A percentile compares a stretch with the other conserved stretches of the same genome.
Conservation (phyloP, 2,113 vertebrate species). For the Thamnophis sirtalis region DNA sequence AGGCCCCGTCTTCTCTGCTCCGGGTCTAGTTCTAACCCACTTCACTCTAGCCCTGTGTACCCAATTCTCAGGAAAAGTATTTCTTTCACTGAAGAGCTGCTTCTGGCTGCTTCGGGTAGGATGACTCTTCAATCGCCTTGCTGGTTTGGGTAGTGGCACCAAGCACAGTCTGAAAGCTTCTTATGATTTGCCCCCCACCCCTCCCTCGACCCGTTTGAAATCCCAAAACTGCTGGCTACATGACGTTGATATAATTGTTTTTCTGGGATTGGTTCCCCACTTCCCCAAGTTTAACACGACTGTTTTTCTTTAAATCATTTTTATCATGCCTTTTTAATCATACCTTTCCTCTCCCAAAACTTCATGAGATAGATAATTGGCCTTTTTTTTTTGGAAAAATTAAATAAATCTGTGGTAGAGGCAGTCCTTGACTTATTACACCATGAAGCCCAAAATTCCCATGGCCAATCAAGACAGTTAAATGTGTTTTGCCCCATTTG, state of each 20-base stretch:
- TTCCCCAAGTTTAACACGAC: neutral
- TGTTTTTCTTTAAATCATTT: neutral
- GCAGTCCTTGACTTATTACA: neutral
- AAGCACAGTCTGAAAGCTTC: slow-evolving; percentile 47
- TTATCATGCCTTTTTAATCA: slow-evolving; percentile 7
- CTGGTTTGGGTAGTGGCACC: slow-evolving; percentile 18
- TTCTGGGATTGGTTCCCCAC: slow-evolving; percentile 14
- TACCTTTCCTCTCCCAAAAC: slow-evolving; percentile 12
- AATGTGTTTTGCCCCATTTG: neutral
- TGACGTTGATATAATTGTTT: slow-evolving; percentile 39
- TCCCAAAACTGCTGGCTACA: slow-evolving; percentile 61
- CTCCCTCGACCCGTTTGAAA: neutral
- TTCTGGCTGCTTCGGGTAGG: slow-evolving; percentile 95
- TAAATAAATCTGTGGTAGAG: neutral
- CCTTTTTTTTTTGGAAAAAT: neutral
- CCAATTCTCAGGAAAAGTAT: slow-evolving; percentile 93
- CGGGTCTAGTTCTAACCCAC: slow-evolving; percentile 78
- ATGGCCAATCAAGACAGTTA: neutral
- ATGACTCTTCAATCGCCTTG: slow-evolving; percentile 72
- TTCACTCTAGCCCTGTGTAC: slow-evolving; percentile 80
- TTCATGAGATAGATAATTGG: slow-evolving; percentile 19
- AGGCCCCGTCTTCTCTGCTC: slow-evolving; percentile 76
- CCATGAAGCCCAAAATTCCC: neutral
- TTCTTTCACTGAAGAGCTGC: slow-evolving; percentile 96
- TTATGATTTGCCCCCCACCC: neutral